Evolutionary conservation across 2,113 vertebrate species (phyloP).

Genomic region (Plestiodon gilberti): DNA sequence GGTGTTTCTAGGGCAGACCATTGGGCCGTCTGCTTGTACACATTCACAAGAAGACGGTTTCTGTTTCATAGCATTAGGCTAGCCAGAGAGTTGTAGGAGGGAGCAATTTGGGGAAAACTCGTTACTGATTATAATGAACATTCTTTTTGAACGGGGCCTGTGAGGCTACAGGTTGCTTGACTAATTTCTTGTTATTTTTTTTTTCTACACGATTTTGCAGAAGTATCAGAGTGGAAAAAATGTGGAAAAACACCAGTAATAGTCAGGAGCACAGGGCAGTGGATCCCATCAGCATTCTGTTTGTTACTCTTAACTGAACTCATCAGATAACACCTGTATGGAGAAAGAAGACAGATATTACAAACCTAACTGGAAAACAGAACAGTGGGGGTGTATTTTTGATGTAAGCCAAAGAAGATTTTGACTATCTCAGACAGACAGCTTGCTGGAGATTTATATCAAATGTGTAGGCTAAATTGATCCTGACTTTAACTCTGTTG

Average conservation of each 20-base stretch:
- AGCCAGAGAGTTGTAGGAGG: not conserved
- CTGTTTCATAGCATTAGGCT: not conserved
- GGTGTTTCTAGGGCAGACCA: not conserved
- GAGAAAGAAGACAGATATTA: not conserved
- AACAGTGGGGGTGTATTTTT: not conserved
- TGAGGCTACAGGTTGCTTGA: not conserved
- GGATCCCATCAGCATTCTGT: conserved; percentile 43
- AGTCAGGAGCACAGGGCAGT: not conserved
- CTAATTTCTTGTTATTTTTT: not conserved
- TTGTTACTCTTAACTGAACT: conserved; percentile 34
- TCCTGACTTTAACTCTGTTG: conserved; percentile 33
- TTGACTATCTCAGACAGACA: not conserved
- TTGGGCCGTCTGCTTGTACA: not conserved
- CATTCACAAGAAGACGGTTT: not conserved
- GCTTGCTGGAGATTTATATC: conserved; percentile 36
- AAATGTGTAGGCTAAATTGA: conserved; percentile 48
- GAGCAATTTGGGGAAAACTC: not conserved
- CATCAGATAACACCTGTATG: conserved; percentile 35
- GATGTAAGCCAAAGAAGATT: not conserved
- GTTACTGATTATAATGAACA: not conserved
- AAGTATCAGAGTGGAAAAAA: not conserved
- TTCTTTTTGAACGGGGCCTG: not conserved
- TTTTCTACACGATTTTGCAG: not conserved
- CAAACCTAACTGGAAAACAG: not conserved
- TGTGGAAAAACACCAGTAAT: not conserved